Evolutionary conservation across 1,140 invertebrate species (phyloP), one percentile per base, ranked within the genome.

Genomic region (Drosophila bocki): DNA sequence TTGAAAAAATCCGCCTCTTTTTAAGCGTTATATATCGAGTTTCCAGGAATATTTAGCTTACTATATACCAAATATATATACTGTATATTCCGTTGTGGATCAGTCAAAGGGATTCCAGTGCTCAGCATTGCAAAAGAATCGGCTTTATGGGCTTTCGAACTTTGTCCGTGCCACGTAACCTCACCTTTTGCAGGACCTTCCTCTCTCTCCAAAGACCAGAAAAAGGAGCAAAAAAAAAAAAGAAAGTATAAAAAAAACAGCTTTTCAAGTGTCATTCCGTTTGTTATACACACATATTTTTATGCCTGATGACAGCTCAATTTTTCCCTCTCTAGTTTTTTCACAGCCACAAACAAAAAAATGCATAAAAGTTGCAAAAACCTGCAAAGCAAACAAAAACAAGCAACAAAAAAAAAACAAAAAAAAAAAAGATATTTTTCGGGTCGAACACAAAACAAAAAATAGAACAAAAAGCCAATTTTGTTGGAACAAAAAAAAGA

Each of bases 271-370:
- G 53, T 75, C 72, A 76, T 76, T 76, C 72, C 72, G 53, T 76
- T 76, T 76, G 74, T 76, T 67, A 78, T 78, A 78, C 75, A 70
- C 58, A 62, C 75, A 78, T 48, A 67, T 83, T 79, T 82, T 78
- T 88, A 83, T 87, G 77, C 70, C 58, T 61, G 84, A 61, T 80
- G 83, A 86, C 83, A 86, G 83, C 80, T 82, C 63, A 61, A 87
- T 80, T 80, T 86, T 87, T 82, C 45, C 50, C 71, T 65, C 71
- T 62, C 54, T 80, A 64, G 61, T 82, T 82, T 82, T 79, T 45
- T 35, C 59, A 29, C 50, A 63, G 61, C 72, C 44, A 33, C 57
- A 22, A 41, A 33, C 53, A 44, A 74, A 60, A 72, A 72, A 80
- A 80, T 64, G 48, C 57, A 58, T 51, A 78, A 82, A 74, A 72